Evolutionary conservation across 2,113 vertebrate genomes (phyloP), one percentile per base, ranked within the genome.

Genomic region (Theristicus caerulescens): DNA sequence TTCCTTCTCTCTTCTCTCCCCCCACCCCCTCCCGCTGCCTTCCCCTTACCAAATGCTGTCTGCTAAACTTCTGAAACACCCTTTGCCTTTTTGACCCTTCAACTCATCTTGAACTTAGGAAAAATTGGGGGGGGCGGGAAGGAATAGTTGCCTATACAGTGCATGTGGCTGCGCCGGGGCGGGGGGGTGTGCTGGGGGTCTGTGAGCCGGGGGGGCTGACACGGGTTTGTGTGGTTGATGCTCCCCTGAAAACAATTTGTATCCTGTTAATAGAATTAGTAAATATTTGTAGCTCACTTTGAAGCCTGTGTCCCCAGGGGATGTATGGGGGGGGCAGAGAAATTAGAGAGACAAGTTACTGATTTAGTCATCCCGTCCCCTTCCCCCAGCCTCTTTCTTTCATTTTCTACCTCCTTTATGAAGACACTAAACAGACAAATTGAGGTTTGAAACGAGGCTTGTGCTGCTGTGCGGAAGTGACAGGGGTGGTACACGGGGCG

Each of bases 81-180:
- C 98, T 97, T 98, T 98, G 98, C 98, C 98, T 98, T 98, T 98
- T 98, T 98, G 98, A 98, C 98, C 98, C 98, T 98, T 98, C 97
- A 98, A 98, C 98, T 98, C 98, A 97, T 98, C 97, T 98, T 98
- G 98, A 98, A 98, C 98, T 98, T 98, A 97, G 94, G 97, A 97
- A 97, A 98, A 98, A 97, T 82, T 96, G n/a, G 95, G 97, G 97
- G 97, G 95, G 67, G 96, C 88, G 90, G 97, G 97, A 93, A 97
- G 97, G 93, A 80, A 72, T 49, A 8, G 77, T 59, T 88, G 96
- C 92, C 96, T 97, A 74, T 82, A 42, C 27, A 59, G 94, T 66
- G 96, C 95, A 81, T 46, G 88, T 66, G 88, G 91, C 74, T 34
- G 91, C 2, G 7, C 46, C 0, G 6, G 91, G 74, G 85, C 14